Evolutionary conservation across 2,113 vertebrate species (phyloP), one percentile per base, ranked within the genome.

Genomic region (Sinocyclocheilus maitianheensis): DNA sequence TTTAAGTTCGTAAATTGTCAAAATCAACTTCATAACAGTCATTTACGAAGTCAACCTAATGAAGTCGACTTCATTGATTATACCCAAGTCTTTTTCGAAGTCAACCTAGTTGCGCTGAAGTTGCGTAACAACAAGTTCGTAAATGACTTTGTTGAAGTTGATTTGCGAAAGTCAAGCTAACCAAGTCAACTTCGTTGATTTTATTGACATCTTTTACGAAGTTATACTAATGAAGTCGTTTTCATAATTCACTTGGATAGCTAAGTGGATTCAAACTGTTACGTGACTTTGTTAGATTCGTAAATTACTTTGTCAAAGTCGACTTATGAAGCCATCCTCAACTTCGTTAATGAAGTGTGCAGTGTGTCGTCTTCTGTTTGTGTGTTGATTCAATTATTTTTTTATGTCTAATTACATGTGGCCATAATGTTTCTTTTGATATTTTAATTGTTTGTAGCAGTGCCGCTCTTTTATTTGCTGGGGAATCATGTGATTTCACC

Each of bases 391-490:
- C 18, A 0, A 18, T 16, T n/a, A 46, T 43, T 77, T 26, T 40
- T 43, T 71, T 16, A n/a, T 77, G 75, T 77, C 43, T 77, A 18
- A 51, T 77, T 77, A 51, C 26, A 48, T 77, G 46, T 77, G 43
- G 75, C 75, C 75, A 77, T 40, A 75, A 46, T n/a, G 72, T 77
- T 48, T 53, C 1, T 77, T 77, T 77, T 71, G 8, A 22, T 37
- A 10, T 48, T 77, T 77, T 53, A 46, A 30, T 48, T 9, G 46
- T 77, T 77, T 8, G 75, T 71, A 40, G 34, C 34, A 5, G 67
- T 20, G 69, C 22, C 34, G 69, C 34, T 40, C 8, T 20, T 71
- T 40, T 40, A 34, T 71, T 71, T 71, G 34, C 9, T 22, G 69
- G 69, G 67, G 69, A 71, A 2, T 71, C 69, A 71, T 20, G 34